A percentile compares a stretch with the other conserved stretches of the same genome.
Conservation (phyloP, 1,140 invertebrate genomes). For the Drosophila erecta region DNA sequence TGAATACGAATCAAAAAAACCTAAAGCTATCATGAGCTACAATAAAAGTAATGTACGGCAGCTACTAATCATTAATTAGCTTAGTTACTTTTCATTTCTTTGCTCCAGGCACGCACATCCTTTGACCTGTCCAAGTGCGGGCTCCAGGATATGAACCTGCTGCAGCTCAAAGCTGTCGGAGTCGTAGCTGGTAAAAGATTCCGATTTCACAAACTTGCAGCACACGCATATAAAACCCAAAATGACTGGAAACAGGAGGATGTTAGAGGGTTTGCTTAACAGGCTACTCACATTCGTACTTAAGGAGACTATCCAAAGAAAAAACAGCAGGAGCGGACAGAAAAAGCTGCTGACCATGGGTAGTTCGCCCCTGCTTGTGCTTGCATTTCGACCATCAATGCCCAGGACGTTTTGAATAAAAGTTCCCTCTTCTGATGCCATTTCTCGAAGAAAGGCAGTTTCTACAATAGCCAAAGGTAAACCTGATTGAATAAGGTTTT, state of each 20-base stretch:
- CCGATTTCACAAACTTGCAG: constrained; percentile 51
- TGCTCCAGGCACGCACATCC: constrained; percentile 47
- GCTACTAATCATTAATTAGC: not conserved
- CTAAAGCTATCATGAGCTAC: constrained; percentile 5
- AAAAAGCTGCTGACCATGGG: constrained; percentile 5
- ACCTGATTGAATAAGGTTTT: too few relatives aligned
- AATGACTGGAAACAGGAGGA: constrained; percentile 7
- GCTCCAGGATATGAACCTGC: constrained; percentile 48
- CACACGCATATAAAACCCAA: constrained; percentile 48
- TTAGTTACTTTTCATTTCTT: constrained; percentile 4
- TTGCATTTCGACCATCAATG: constrained; percentile 19
- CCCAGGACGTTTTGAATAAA: constrained; percentile 27
- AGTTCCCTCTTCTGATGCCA: constrained; percentile 1
- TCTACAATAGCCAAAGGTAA: not conserved
- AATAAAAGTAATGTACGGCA: constrained; percentile 18
- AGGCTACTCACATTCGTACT: constrained; percentile 5
- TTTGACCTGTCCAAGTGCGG: constrained; percentile 16
- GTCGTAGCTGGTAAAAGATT: constrained; percentile 38
- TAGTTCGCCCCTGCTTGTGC: not conserved
- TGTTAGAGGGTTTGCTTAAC: too few relatives aligned
- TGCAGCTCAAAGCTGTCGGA: constrained; percentile 48
- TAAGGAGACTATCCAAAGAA: constrained; percentile 52
- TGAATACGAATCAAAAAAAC: too few relatives aligned
- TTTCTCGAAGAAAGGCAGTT: not conserved
- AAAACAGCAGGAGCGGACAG: constrained; percentile 33